These are phyloP conservation scores for Pandemis cinnamomeana DNA, from an alignment of 2,888 invertebrate genomes.

Conservation along the genomic window DNA sequence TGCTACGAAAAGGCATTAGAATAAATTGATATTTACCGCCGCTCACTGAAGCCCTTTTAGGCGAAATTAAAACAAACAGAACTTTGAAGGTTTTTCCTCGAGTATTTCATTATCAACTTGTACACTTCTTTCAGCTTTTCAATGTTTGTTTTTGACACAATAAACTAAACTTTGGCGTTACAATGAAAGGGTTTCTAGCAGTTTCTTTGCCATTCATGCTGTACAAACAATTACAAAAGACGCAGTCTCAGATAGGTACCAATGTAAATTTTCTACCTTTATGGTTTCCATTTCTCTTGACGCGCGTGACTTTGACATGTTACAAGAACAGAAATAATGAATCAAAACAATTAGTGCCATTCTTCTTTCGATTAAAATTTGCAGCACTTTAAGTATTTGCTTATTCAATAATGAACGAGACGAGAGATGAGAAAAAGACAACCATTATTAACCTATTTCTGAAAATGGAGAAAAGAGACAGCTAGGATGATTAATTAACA, in stretches of 20 bases:
- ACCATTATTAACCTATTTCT: slow-evolving; percentile 74
- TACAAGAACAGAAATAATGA: background rate
- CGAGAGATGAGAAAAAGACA: slow-evolving; percentile 70
- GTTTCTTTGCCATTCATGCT: background rate
- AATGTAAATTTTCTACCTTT: background rate
- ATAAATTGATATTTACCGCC: slow-evolving; percentile 66
- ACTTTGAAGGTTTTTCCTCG: slow-evolving; percentile 50
- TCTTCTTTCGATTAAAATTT: slow-evolving; percentile 37
- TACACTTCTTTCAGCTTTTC: slow-evolving; percentile 41
- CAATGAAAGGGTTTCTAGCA: slow-evolving; percentile 4
- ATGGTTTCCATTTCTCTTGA: background rate
- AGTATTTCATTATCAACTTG: slow-evolving; percentile 42
- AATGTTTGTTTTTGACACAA: slow-evolving; percentile 18
- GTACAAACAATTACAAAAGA: background rate
- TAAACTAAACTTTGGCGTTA: slow-evolving; percentile 15
- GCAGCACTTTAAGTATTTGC: slow-evolving; percentile 57
- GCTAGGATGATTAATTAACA: slow-evolving; percentile 77
- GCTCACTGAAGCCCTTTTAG: slow-evolving; percentile 54
- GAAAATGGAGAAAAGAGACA: slow-evolving; percentile 68
- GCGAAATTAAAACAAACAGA: slow-evolving; percentile 59
- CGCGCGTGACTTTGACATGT: background rate
- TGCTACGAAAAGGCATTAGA: slow-evolving; percentile 58
- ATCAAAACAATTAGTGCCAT: background rate
- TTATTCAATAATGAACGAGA: slow-evolving; percentile 71
- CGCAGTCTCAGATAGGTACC: background rate